Evolutionary conservation across 1,140 invertebrate species (phyloP).

Genomic region (Protaetia brevitarsis): DNA sequence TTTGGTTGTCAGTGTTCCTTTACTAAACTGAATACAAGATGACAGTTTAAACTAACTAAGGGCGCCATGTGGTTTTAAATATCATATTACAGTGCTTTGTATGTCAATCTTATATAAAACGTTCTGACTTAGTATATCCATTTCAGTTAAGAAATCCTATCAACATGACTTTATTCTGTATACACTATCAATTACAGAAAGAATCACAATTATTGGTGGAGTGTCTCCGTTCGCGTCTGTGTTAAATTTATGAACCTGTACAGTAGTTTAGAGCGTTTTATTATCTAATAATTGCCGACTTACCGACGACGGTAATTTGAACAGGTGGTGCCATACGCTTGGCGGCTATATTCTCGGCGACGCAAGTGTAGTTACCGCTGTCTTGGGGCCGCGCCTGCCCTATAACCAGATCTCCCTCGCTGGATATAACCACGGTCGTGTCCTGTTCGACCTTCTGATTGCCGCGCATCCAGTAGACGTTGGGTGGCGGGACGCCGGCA

Average conservation of each 20-base stretch:
- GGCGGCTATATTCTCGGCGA: conserved; percentile 90
- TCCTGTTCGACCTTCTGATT: conserved; percentile 65
- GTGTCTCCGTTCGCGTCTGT: not conserved
- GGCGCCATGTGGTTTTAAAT: too few relatives aligned
- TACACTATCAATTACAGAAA: too few relatives aligned
- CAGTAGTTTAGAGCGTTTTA: conserved; percentile 4
- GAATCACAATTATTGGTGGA: not conserved
- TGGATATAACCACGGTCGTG: conserved; percentile 67
- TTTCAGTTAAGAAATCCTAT: too few relatives aligned
- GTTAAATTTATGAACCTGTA: not conserved
- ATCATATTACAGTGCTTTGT: too few relatives aligned
- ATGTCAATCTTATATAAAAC: too few relatives aligned
- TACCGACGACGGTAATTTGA: conserved; percentile 89
- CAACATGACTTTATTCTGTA: too few relatives aligned
- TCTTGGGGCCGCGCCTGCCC: conserved; percentile 81
- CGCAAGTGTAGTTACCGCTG: conserved; percentile 95
- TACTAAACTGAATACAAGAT: too few relatives aligned
- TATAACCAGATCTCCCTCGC: conserved; percentile 86
- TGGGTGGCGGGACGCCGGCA: conserved; percentile 77
- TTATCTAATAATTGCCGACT: conserved; percentile 46
- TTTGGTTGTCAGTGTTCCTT: too few relatives aligned
- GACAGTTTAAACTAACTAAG: too few relatives aligned
- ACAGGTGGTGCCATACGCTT: conserved; percentile 82
- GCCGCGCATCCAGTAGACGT: conserved; percentile 79
- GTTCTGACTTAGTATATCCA: too few relatives aligned